phyloP scores from a whole-genome alignment of 2,113 vertebrate species.

The Balaenoptera acutorostrata region DNA sequence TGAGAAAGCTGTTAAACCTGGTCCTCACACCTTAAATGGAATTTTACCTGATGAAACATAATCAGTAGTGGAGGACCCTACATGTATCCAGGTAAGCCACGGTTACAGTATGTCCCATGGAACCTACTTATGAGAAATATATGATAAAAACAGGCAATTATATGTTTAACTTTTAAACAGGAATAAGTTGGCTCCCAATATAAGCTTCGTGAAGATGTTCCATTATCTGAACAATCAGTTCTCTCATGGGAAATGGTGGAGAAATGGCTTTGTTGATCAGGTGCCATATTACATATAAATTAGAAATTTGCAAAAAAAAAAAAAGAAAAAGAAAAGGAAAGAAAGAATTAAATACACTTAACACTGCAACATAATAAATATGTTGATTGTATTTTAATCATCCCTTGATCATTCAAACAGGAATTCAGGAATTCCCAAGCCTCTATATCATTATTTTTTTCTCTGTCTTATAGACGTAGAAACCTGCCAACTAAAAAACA shows the following conservation, averaged over 20 bases:
- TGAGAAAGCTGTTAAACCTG: background rate
- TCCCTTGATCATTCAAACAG: background rate
- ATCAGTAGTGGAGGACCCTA: background rate
- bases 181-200: background rate
- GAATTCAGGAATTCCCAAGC: background rate
- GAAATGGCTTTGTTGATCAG: background rate
- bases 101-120: background rate
- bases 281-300: background rate
- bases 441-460: background rate
- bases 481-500: background rate
- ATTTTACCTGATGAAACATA: background rate
- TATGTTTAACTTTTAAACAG: background rate
- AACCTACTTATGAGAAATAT: background rate
- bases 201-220: background rate
- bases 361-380: background rate
- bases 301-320: background rate
- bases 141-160: background rate
- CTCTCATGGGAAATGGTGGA: background rate
- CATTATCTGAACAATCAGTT: background rate
- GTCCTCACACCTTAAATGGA: background rate
- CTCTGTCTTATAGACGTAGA: background rate
- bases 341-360: background rate
- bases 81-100: background rate
- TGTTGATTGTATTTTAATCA: background rate
- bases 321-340: background rate